Evolutionary conservation across 1,140 invertebrate species (phyloP), one percentile per base, ranked within the genome.

Genomic region (Cryptotermes secundus): DNA sequence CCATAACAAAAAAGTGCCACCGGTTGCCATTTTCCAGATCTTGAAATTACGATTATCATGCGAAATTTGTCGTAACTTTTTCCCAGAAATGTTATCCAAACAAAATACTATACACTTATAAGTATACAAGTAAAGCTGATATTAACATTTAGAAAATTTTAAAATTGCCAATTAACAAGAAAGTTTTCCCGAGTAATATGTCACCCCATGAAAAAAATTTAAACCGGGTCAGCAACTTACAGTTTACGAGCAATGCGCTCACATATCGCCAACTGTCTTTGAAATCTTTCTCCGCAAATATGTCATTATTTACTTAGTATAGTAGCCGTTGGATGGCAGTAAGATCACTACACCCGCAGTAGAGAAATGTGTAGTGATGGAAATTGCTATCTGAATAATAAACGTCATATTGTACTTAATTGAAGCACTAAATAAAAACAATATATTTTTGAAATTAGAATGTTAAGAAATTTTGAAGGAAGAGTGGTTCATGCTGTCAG

Each of bases 401-500:
- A n/a, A 72, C 26, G 6, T 72, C 26, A 31, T 14, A 1, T 1
- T 19, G n/a, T 31, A 72, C 10, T 9, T 72, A 4, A 72, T 19
- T 19, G 4, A 31, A 31, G 6, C 2, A 72, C 26, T n/a, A 26
- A 72, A 6, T 6, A 26, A 72, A 72, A 72, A n/a, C n/a, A 26
- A 72, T n/a, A 72, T 9, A 31, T 72, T 3, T 3, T n/a, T 4
- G 4, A 72, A 31, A 72, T 31, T 31, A 14, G 26, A 72, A 72
- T 72, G 59, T 0, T 16, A 72, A 26, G 9, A n/a, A 14, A 72
- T 72, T n/a, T 7, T 31, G 4, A 26, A 4, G 59, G 59, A 31
- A 72, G n/a, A 72, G 26, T 72, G 26, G 31, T 79, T 72, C 24
- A 83, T 79, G 83, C 83, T 53, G 36, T 79, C 72, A 36, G 3